These are phyloP conservation scores for Sylvilagus floridanus DNA, from an alignment of 2,797 vertebrate species.

Conservation along the genomic window DNA sequence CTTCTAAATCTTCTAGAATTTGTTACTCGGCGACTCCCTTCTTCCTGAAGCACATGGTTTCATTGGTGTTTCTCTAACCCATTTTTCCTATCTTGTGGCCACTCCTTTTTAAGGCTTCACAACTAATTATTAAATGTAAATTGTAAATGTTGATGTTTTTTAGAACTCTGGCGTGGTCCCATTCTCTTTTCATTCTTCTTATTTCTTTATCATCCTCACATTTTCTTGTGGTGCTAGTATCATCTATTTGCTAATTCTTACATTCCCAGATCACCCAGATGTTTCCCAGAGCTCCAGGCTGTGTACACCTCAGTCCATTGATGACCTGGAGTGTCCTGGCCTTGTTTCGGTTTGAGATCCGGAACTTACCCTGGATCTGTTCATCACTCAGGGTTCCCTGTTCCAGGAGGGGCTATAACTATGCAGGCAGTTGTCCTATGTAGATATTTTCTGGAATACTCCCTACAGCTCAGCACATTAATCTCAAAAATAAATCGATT, in stretches of 20 bases:
- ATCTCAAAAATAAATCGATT: neutral
- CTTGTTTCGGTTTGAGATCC: too few species aligned
- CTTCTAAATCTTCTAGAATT: neutral
- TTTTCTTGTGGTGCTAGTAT: neutral
- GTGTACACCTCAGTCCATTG: neutral
- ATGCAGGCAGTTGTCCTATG: too few species aligned
- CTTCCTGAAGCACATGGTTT: neutral
- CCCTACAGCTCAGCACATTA: neutral
- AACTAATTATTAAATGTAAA: neutral
- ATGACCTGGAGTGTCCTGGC: neutral
- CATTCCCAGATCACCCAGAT: neutral
- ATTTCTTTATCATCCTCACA: neutral
- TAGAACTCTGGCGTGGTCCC: neutral
- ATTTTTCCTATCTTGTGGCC: neutral
- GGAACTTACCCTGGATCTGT: neutral
- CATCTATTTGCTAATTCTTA: too few species aligned
- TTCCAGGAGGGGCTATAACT: too few species aligned
- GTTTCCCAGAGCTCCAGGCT: neutral
- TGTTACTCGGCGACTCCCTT: neutral
- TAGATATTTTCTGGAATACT: neutral
- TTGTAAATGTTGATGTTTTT: neutral
- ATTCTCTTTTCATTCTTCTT: neutral
- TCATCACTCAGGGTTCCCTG: neutral
- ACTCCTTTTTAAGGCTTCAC: neutral
- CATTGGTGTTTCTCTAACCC: neutral